Percentiles rank a stretch among this genome's conserved stretches.
Conservation (phyloP, 2,113 vertebrate species). For the Chrysemys picta region DNA sequence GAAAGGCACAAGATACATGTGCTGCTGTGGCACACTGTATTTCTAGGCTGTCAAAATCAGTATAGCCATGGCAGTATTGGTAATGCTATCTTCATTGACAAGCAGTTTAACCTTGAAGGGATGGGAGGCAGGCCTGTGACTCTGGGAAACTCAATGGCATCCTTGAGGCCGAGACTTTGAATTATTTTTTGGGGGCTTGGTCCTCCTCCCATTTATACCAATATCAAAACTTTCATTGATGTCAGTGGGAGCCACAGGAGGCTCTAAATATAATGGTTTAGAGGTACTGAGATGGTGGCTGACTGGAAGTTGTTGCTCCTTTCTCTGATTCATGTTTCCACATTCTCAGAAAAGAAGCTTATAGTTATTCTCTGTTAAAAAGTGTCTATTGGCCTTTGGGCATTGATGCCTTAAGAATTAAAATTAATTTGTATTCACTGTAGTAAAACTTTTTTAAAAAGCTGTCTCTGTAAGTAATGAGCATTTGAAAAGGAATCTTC, state of each 20-base stretch:
- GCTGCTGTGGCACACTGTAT: not conserved
- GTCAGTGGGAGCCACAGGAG: not conserved
- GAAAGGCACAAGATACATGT: fast-evolving
- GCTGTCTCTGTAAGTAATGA: not conserved
- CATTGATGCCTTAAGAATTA: not conserved
- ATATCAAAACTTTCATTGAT: slow-evolving; percentile 13
- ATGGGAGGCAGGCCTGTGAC: fast-evolving
- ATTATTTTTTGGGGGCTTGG: not conserved
- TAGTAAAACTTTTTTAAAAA: not conserved
- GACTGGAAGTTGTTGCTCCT: not conserved
- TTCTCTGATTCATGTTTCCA: fast-evolving
- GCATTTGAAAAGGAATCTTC: not conserved
- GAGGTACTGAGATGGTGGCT: not conserved
- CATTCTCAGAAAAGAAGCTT: not conserved
- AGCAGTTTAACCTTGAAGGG: not conserved
- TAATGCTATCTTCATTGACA: fast-evolving
- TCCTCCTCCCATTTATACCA: not conserved
- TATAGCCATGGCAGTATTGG: not conserved
- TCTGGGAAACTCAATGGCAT: fast-evolving
- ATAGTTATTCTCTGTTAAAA: not conserved
- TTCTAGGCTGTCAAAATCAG: not conserved
- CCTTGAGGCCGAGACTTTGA: not conserved
- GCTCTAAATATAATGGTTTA: not conserved
- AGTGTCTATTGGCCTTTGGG: not conserved
- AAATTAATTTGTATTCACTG: not conserved